Conservation (phyloP, 2,113 vertebrate species). For the Perognathus longimembris region DNA sequence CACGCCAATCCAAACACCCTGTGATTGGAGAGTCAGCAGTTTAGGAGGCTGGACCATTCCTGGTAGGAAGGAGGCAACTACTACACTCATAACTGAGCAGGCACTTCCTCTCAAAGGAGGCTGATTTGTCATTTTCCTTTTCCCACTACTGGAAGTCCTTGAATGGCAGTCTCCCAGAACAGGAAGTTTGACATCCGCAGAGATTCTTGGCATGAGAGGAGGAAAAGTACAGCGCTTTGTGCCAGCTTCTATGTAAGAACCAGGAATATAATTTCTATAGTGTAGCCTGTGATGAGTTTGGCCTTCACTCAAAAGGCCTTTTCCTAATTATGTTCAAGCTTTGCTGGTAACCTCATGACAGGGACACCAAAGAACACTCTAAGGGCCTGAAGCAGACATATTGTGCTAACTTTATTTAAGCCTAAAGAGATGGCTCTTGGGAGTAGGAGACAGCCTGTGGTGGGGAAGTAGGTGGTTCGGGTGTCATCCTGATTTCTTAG, state of each 20-base stretch:
- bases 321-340: neutral
- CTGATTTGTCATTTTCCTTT: constrained; percentile 48
- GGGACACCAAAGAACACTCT: neutral
- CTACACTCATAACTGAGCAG: constrained; percentile 16
- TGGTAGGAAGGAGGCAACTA: constrained; percentile 60
- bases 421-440: neutral
- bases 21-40: neutral
- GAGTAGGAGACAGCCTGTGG: neutral
- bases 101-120: constrained; percentile 58
- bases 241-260: constrained; percentile 65
- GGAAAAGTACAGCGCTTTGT: constrained; percentile 29
- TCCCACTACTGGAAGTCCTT: constrained; percentile 54
- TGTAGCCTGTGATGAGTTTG: neutral
- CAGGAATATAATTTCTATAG: constrained; percentile 46
- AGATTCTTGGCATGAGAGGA: constrained; percentile 9
- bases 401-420: neutral
- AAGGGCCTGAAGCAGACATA: neutral
- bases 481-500: neutral
- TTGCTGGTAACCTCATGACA: neutral
- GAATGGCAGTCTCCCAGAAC: constrained; percentile 68
- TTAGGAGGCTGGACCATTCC: constrained; percentile 38
- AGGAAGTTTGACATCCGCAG: constrained; percentile 71
- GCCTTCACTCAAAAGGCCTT: neutral
- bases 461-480: fast-evolving
- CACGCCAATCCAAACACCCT: neutral